phyloP scores from a whole-genome alignment of 53 echinoderm and acorn worm species.

The Hippasteria phrygiana region DNA sequence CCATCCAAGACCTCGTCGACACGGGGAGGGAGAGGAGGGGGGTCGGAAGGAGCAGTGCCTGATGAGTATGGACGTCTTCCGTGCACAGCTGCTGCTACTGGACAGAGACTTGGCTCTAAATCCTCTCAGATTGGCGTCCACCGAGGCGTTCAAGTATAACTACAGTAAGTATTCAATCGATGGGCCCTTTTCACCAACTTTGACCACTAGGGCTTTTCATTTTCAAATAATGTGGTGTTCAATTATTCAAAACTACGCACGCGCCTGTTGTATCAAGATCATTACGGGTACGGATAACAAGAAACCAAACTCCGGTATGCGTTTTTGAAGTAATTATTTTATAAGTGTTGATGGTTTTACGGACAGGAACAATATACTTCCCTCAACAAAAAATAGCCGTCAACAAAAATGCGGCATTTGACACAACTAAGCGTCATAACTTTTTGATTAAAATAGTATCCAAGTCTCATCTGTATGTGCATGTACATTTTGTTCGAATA shows the following conservation, averaged over 20 bases:
- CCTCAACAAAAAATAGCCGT: no score
- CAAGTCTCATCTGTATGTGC: no score
- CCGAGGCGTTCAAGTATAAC: conserved; percentile 20
- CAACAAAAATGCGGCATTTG: no score
- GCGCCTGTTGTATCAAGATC: background rate
- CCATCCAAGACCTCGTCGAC: conserved; percentile 16
- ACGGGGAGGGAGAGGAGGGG: conserved; percentile 2
- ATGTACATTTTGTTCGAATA: no score
- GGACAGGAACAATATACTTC: no score
- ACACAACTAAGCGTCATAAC: no score
- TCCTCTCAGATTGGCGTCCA: conserved; percentile 26
- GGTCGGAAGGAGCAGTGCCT: background rate
- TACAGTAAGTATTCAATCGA: conserved; percentile 54
- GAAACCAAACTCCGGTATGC: no score
- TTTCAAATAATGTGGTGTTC: background rate
- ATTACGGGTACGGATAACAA: no score
- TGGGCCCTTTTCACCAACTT: background rate
- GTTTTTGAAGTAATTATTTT: no score
- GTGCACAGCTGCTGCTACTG: conserved; percentile 32
- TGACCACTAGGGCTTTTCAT: background rate
- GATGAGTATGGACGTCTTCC: background rate
- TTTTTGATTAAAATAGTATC: no score
- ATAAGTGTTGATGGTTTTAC: no score
- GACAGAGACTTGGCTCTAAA: conserved; percentile 48
- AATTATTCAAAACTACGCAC: background rate